A percentile compares a stretch with the other conserved stretches of the same genome.
These are phyloP conservation scores for Drosophila neotestacea DNA, from an alignment of 2,888 invertebrate genomes.

Conservation along the genomic window DNA sequence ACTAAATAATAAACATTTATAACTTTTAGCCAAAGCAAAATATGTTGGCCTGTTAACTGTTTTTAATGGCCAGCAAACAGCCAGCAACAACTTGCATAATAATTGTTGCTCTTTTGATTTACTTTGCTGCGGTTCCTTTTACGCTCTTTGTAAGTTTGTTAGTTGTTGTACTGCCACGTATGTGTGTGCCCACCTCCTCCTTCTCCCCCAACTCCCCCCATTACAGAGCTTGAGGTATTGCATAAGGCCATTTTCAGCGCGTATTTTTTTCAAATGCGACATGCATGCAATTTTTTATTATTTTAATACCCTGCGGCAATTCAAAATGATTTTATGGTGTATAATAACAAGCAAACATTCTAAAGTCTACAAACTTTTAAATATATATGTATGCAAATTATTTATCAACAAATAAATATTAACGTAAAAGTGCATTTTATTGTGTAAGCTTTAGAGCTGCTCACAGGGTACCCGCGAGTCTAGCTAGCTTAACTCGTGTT, in stretches of 20 bases:
- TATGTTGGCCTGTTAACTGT: constrained; percentile 55
- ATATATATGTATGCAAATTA: neutral
- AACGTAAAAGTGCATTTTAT: neutral
- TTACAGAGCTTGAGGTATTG: constrained; percentile 38
- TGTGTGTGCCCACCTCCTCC: constrained; percentile 24
- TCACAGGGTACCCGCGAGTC: constrained; percentile 12
- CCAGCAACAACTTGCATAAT: constrained; percentile 70
- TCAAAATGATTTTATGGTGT: constrained; percentile 6
- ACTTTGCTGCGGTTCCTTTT: constrained; percentile 59
- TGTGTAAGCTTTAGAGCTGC: neutral
- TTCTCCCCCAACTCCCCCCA: neutral
- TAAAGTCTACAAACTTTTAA: neutral
- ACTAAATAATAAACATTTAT: constrained; percentile 37
- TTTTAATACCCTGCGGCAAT: constrained; percentile 23
- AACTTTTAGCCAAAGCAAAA: constrained; percentile 38
- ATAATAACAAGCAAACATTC: neutral
- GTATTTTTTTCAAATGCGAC: constrained; percentile 72
- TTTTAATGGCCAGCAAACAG: constrained; percentile 54
- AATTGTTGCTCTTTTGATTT: constrained; percentile 75
- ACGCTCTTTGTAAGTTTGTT: constrained; percentile 28
- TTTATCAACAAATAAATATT: neutral
- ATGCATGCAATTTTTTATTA: constrained; percentile 74
- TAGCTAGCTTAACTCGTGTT: constrained; percentile 42
- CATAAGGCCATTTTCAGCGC: constrained; percentile 65
- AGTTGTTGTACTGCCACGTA: constrained; percentile 29